These are phyloP conservation scores for Yponomeuta plumbellus DNA, from an alignment of 2,888 invertebrate genomes.

Conservation along the genomic window DNA sequence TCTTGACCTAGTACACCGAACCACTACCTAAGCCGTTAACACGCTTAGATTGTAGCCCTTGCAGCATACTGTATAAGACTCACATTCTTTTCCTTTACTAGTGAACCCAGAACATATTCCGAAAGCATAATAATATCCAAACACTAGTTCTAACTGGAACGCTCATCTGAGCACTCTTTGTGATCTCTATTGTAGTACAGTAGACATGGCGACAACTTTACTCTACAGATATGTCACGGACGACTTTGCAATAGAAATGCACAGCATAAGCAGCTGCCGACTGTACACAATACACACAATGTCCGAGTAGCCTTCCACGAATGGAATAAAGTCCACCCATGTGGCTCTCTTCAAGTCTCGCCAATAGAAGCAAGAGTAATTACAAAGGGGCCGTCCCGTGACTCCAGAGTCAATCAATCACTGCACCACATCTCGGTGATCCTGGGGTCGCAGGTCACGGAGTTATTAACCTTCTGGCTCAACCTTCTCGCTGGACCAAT, in stretches of 20 bases:
- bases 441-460: constrained; percentile 23
- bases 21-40: background rate
- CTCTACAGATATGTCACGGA: no score
- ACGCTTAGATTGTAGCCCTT: background rate
- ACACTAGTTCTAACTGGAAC: no score
- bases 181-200: no score
- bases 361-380: background rate
- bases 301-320: background rate
- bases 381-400: constrained; percentile 24
- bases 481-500: background rate
- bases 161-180: no score
- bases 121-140: no score
- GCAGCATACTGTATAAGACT: background rate
- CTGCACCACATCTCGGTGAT: constrained; percentile 26
- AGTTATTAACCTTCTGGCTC: constrained; percentile 33
- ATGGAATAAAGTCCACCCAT: background rate
- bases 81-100: no score
- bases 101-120: no score
- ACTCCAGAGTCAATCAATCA: constrained; percentile 39
- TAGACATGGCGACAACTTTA: no score
- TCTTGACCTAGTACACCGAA: background rate
- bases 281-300: background rate
- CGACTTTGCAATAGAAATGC: no score
- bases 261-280: no score
- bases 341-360: background rate